Base-by-base conservation (phyloP, 2,797 vertebrate species). In the Spea hammondii region DNA sequence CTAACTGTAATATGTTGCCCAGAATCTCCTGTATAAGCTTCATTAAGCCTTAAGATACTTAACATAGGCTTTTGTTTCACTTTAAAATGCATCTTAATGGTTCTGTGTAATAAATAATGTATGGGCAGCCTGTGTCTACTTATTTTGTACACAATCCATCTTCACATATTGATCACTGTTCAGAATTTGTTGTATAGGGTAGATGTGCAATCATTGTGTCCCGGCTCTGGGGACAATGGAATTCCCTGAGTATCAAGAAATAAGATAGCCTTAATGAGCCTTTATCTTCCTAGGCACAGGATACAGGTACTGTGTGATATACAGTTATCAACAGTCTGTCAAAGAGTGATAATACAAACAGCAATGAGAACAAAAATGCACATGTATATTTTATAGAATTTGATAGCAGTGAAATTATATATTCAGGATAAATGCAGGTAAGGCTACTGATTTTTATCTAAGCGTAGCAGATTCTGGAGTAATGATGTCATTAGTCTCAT, bases 191-290 rank as follows among this genome's bases (percentile, higher is more conserved):
- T 70, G 14, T 65, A 49, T 77, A 80, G 4, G 77, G 62, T 72
- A 74, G 72, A 57, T 47, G 5, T 65, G 50, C 13, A 48, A 60
- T 74, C 67, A 80, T 13, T 32, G 10, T 0, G 76, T 64, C 67
- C 8, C n/a, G 50, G 77, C 71, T 54, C 47, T 50, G 71, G 3
- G 69, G 73, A 69, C 57, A 57, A 50, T 3, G 68, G 55, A 70
- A 83, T 82, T 78, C 81, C 59, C 80, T 11, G 13, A 79, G 72
- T 72, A 17, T 44, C 47, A 67, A 82, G 14, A 67, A 79, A 77
- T 5, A 51, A 67, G 79, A 83, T 64, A 49, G 59, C 59, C 17
- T 71, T 80, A 80, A 76, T 76, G 79, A 70, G 79, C 65, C 53
- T 76, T 80, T 57, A 80, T 80, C 72, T 54, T 76, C 66, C 50